Evolutionary conservation across 2,113 vertebrate genomes (phyloP), one percentile per base, ranked within the genome.

Genomic region (Neoarius graeffei): DNA sequence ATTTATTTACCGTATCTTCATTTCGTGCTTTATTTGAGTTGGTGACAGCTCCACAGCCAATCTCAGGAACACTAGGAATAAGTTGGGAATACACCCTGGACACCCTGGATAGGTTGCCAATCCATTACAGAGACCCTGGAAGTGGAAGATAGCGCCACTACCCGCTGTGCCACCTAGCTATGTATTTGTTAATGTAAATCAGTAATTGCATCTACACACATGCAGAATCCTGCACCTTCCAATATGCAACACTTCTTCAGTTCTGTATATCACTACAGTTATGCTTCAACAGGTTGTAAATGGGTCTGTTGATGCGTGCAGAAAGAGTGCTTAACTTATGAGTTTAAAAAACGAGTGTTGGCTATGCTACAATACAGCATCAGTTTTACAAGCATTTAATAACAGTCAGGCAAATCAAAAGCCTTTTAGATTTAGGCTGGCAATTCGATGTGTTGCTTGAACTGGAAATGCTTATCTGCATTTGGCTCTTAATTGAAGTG

Each of bases 341-440:
- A 77, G 83, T 60, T 88, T 83, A 88, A 67, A 71, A 13, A 50
- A 76, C 42, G 59, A 84, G 85, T 77, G 79, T 77, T 42, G 85
- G 74, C 48, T n/a, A 74, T 14, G 81, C 82, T 81, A 67, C 83
- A 85, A 82, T 85, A 66, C 27, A 87, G 42, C 57, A 67, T 64
- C 77, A 76, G 48, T 87, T 90, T 69, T 42, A 20, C 76, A 81
- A 19, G 57, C 57, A 13, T 77, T 27, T 85, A 76, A 84, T 86
- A 84, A 85, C 42, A 54, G 60, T 69, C 30, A 67, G 74, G 73
- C 35, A 57, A 59, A 60, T 54, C 50, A 17, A 73, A 84, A 57
- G n/a, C 30, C 19, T 74, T 48, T 76, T 8, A 50, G 35, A 10
- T n/a, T 35, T n/a, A 79, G 23, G 1, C 20, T 17, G 7, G 56